Conservation (phyloP, 2,888 invertebrate species). For the Eupithecia centaureata region DNA sequence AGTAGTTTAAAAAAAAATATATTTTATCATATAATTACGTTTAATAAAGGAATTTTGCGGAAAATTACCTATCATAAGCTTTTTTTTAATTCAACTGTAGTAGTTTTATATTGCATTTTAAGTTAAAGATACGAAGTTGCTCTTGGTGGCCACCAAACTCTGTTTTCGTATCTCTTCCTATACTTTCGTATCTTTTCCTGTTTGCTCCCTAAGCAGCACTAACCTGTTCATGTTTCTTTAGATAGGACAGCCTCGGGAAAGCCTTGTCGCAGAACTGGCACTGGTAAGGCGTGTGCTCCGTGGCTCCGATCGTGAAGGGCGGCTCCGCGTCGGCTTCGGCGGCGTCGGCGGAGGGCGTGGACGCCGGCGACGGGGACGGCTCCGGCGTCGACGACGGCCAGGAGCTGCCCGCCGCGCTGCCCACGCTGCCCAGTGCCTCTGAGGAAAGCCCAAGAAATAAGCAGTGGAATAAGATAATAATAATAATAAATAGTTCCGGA, state of each 20-base stretch:
- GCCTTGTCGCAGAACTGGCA: conserved; percentile 97
- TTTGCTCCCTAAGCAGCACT: background rate
- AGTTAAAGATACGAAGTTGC: no score
- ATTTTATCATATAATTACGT: no score
- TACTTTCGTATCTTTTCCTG: no score
- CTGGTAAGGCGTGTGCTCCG: conserved; percentile 92
- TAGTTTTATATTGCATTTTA: no score
- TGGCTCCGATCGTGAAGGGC: conserved; percentile 87
- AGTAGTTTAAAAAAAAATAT: no score
- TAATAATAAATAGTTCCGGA: no score
- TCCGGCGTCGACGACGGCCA: conserved; percentile 87
- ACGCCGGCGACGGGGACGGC: conserved; percentile 85
- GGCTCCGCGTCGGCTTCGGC: conserved; percentile 87
- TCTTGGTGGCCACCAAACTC: no score
- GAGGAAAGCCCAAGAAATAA: conserved; percentile 51
- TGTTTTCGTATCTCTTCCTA: no score
- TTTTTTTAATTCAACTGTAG: no score
- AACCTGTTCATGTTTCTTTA: conserved; percentile 97
- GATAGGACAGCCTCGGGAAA: conserved; percentile 92
- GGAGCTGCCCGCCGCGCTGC: conserved; percentile 86
- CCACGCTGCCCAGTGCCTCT: conserved; percentile 87
- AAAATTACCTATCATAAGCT: no score
- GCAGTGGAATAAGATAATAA: no score
- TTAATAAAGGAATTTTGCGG: no score
- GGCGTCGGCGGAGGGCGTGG: conserved; percentile 87